Evolutionary conservation across 2,797 vertebrate genomes (phyloP).

Genomic region (Mastacembelus armatus): DNA sequence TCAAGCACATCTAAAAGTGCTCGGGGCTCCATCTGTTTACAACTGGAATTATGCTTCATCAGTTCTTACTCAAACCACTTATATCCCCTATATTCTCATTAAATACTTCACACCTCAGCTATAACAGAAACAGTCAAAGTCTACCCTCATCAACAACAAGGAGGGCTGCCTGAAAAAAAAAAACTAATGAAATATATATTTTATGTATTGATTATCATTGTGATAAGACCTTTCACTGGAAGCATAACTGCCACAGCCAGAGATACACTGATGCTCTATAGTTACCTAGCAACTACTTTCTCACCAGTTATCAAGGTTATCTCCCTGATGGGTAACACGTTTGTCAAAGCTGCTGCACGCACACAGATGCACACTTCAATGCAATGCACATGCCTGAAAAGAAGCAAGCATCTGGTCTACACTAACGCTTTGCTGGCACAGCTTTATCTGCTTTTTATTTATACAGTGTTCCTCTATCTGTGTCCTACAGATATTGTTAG

Average conservation of each 20-base stretch:
- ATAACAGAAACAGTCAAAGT: not conserved
- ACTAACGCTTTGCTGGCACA: not conserved
- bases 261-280: conserved; percentile 20
- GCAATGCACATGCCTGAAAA: conserved; percentile 12
- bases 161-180: conserved; percentile 10
- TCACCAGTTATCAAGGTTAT: conserved; percentile 71
- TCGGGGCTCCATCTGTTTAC: conserved; percentile 38
- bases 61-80: not conserved
- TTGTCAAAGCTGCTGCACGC: conserved; percentile 13
- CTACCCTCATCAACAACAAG: conserved; percentile 1
- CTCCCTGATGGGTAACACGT: conserved; percentile 49
- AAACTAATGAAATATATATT: conserved; percentile 4
- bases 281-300: conserved; percentile 78
- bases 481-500: not conserved
- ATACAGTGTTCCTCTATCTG: not conserved
- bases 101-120: not conserved
- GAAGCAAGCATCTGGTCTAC: conserved; percentile 5
- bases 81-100: not conserved
- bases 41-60: not conserved
- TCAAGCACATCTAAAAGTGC: conserved; percentile 15
- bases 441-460: not conserved
- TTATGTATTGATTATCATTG: conserved; percentile 30
- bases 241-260: conserved; percentile 32
- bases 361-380: conserved; percentile 3
- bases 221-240: conserved; percentile 23